A percentile compares a stretch with the other conserved stretches of the same genome.
Evolutionary conservation across 2,797 vertebrate species (phyloP).

Genomic region (Lagorchestes hirsutus): DNA sequence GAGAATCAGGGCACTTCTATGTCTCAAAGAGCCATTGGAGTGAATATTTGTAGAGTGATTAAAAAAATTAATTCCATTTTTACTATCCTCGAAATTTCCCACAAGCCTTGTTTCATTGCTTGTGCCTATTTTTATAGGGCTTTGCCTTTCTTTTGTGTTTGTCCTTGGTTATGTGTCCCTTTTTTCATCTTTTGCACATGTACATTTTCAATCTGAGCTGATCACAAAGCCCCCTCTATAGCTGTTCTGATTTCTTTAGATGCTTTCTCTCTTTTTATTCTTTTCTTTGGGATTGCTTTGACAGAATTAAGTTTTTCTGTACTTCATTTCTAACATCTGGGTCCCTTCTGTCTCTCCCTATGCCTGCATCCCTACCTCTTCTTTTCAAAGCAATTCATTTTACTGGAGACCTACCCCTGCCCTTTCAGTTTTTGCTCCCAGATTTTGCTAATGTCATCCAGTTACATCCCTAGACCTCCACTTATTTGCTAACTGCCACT

Average conservation of each 20-base stretch:
- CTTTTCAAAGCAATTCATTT: too few relatives aligned
- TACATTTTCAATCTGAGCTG: not conserved
- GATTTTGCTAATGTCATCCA: too few relatives aligned
- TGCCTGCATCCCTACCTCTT: too few relatives aligned
- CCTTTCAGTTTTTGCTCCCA: too few relatives aligned
- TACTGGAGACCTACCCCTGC: too few relatives aligned
- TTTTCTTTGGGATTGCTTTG: not conserved
- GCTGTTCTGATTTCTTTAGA: not conserved
- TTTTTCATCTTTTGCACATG: not conserved
- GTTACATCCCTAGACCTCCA: too few relatives aligned
- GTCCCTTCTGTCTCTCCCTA: too few relatives aligned
- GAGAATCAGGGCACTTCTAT: not conserved
- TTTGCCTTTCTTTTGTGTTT: not conserved
- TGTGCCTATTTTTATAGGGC: not conserved
- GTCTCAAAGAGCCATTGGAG: not conserved
- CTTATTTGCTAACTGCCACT: too few relatives aligned
- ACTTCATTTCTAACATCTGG: too few relatives aligned
- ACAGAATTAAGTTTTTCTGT: not conserved
- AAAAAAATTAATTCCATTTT: not conserved
- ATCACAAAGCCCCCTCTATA: not conserved
- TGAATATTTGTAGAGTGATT: not conserved
- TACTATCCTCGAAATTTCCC: not conserved
- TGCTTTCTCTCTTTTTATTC: not conserved
- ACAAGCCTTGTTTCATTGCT: not conserved
- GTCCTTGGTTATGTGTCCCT: not conserved